phyloP scores from a whole-genome alignment of 2,888 invertebrate species.

The Lydus trimaculatus region DNA sequence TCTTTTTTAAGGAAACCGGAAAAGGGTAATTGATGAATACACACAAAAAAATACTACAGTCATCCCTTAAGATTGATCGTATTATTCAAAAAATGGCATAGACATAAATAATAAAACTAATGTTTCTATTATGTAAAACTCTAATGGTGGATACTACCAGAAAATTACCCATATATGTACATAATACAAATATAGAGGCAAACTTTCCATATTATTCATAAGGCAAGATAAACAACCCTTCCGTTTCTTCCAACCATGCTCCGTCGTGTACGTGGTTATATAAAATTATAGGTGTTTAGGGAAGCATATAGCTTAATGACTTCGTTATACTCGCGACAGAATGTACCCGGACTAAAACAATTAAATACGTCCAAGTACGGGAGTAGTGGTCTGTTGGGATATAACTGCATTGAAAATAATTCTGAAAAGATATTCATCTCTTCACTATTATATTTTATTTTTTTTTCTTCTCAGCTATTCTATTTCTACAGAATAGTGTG shows the following conservation, averaged over 20 bases:
- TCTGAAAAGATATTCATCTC: neutral
- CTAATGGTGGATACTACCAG: neutral
- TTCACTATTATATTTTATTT: too few species aligned
- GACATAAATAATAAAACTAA: too few species aligned
- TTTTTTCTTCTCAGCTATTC: too few species aligned
- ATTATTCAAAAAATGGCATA: too few species aligned
- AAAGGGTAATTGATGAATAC: too few species aligned
- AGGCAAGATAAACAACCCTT: slow-evolving; percentile 31
- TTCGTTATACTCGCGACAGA: slow-evolving; percentile 42
- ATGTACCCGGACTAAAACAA: slow-evolving; percentile 46
- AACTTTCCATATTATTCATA: slow-evolving; percentile 34
- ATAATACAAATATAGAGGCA: neutral
- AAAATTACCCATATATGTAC: neutral
- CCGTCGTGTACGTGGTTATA: slow-evolving; percentile 3
- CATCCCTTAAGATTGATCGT: too few species aligned
- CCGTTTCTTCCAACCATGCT: neutral
- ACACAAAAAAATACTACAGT: too few species aligned
- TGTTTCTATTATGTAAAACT: neutral
- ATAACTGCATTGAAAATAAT: neutral
- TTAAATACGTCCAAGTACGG: slow-evolving; percentile 38
- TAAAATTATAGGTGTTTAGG: slow-evolving; percentile 43
- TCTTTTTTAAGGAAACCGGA: too few species aligned
- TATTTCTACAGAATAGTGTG: too few species aligned
- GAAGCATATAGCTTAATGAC: slow-evolving; percentile 49
- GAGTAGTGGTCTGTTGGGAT: neutral